Conservation (phyloP, 2,888 invertebrate genomes). For the Agriopis aurantiaria region DNA sequence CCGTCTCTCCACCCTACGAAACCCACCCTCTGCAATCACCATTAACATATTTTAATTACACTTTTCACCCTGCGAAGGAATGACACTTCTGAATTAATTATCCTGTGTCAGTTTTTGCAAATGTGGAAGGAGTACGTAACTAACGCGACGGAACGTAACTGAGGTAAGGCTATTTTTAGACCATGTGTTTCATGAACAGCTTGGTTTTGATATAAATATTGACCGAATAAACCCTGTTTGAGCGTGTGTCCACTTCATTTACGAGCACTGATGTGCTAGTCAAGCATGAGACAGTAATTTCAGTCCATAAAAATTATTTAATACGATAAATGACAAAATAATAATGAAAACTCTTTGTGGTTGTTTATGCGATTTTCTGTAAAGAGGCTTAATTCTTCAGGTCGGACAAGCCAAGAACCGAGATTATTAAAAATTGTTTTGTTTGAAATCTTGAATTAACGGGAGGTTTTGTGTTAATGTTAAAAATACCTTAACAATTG, state of each 20-base stretch:
- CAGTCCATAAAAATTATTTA: background rate
- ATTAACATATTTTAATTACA: conserved; percentile 36
- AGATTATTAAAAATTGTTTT: background rate
- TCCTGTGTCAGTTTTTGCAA: conserved; percentile 34
- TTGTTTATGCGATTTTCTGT: too few relatives aligned
- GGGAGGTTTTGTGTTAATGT: too few relatives aligned
- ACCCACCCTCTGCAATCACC: conserved; percentile 7
- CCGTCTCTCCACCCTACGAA: conserved; percentile 20
- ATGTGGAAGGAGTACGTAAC: conserved; percentile 30
- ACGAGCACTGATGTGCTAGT: background rate
- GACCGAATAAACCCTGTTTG: conserved; percentile 13
- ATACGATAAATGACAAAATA: background rate
- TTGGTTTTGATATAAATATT: conserved; percentile 23
- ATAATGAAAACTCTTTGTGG: conserved; percentile 8
- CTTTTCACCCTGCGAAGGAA: conserved; percentile 31
- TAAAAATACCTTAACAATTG: too few relatives aligned
- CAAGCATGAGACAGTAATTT: background rate
- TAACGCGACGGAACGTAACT: conserved; percentile 1
- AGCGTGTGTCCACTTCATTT: conserved; percentile 10
- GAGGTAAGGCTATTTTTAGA: conserved; percentile 34
- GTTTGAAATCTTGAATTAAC: too few relatives aligned
- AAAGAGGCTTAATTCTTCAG: too few relatives aligned
- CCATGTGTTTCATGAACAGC: conserved; percentile 22
- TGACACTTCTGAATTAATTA: conserved; percentile 34
- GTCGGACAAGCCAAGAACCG: background rate